phyloP scores from a whole-genome alignment of 2,888 invertebrate species.

The Salpingus planirostris region DNA sequence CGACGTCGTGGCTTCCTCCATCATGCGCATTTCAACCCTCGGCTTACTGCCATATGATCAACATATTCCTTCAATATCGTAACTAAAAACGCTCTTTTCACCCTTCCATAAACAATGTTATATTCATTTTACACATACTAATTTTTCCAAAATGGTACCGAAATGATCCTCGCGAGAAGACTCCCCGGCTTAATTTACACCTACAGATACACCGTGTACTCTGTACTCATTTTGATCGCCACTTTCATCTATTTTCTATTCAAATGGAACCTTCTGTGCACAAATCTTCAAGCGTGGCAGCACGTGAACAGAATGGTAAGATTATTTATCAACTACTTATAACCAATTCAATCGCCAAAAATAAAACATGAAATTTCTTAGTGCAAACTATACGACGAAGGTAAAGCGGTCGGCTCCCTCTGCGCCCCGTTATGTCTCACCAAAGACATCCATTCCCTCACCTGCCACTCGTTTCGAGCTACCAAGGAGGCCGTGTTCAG shows the following conservation, averaged over 20 bases:
- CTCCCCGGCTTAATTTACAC: conserved; percentile 34
- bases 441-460: conserved; percentile 46
- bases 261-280: conserved; percentile 51
- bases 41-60: too few species aligned
- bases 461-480: conserved; percentile 52
- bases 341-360: neutral
- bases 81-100: too few species aligned
- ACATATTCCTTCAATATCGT: too few species aligned
- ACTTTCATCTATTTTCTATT: conserved; percentile 44
- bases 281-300: conserved; percentile 49
- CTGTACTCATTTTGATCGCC: conserved; percentile 32
- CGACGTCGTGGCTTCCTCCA: too few species aligned
- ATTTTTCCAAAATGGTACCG: too few species aligned
- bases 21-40: too few species aligned
- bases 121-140: too few species aligned
- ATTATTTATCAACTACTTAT: conserved; percentile 11
- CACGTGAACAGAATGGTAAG: conserved; percentile 51
- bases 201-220: conserved; percentile 32
- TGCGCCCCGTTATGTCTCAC: conserved; percentile 53
- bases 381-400: conserved; percentile 49
- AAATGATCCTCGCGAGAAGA: conserved; percentile 24
- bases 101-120: too few species aligned
- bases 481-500: conserved; percentile 55
- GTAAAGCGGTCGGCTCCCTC: conserved; percentile 52
- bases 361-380: conserved; percentile 36